These are phyloP conservation scores for Amphipoea lucens DNA, from an alignment of 2,888 invertebrate genomes.

Conservation along the genomic window DNA sequence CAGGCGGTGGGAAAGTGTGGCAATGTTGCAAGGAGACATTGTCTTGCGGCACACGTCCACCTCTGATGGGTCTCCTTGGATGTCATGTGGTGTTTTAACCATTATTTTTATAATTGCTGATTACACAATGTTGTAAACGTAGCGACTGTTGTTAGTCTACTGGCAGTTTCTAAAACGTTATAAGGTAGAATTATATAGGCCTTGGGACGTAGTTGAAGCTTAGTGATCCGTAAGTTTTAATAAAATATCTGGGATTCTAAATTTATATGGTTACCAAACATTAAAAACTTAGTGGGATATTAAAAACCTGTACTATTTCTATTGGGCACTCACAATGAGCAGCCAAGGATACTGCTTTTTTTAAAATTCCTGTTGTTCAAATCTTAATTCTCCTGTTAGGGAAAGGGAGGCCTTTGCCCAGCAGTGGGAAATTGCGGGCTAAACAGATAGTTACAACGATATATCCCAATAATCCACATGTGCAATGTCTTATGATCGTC, in stretches of 20 bases:
- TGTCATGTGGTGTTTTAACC: slow-evolving; percentile 7
- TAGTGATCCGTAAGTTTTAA: not conserved
- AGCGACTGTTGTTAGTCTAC: not conserved
- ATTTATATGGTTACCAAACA: not conserved
- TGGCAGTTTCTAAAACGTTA: not conserved
- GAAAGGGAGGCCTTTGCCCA: not conserved
- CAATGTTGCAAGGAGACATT: slow-evolving; percentile 36
- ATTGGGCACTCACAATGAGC: not conserved
- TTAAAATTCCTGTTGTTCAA: not conserved
- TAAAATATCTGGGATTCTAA: not conserved
- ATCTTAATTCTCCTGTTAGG: not conserved
- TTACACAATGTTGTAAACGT: slow-evolving; percentile 14
- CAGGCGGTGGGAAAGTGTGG: slow-evolving; percentile 48
- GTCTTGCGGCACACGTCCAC: slow-evolving; percentile 36
- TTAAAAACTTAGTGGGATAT: not conserved
- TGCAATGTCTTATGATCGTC: slow-evolving; percentile 1
- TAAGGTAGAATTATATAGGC: not conserved
- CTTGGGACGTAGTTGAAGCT: not conserved
- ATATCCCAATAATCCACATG: not conserved
- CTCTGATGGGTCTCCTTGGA: slow-evolving; percentile 45
- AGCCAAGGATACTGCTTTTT: not conserved
- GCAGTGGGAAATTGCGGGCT: too few relatives aligned
- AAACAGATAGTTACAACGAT: not conserved
- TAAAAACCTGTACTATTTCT: not conserved
- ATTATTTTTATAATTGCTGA: slow-evolving; percentile 35